Evolutionary conservation across 1,140 invertebrate species (phyloP), one percentile per base, ranked within the genome.

Genomic region (Drosophila equinoxialis): DNA sequence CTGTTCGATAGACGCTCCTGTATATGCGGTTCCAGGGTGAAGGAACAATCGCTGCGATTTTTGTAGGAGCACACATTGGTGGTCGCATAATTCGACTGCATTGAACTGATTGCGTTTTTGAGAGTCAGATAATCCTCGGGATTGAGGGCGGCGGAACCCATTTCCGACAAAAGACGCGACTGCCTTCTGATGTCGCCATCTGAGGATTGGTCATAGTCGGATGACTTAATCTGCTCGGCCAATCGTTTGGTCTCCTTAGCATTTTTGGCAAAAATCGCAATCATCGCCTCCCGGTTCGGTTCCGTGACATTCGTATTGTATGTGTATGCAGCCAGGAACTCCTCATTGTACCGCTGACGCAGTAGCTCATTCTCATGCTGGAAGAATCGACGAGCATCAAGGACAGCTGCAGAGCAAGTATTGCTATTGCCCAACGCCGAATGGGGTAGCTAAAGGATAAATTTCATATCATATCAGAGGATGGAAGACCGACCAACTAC

Each of bases 11-110:
- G 92, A 51, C 96, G 93, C 48, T 95, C 93, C 0, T 94, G 95
- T 8, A 97, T 93, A 77, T 97, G 96, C 68, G 97, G 97, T 84
- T 98, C 97, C 1, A 98, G 90, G 6, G 95, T 93, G 0, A 97
- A 92, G 3, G 95, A 95, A 79, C 97, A 97, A 71, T 95, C 94
- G 79, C 95, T 95, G 0, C 95, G 74, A 73, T 96, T 93, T 8
- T 94, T 94, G 72, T 93, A 96, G 35, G 94, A 94, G 79, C 96
- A 97, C 10, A 97, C 95, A 90, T 95, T 97, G 0, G 96, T 94
- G 1, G 94, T 97, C 8, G 95, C 95, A 81, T 97, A 97, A 66
- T 96, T 95, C 2, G 94, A 94, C 78, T 96, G 94, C 96, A 98
- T 97, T 6, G 94, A 93, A 30, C 94, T 95, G 11, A 95, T 93